Evolutionary conservation across 2,113 vertebrate species (phyloP).

Genomic region (Cepphus grylle): DNA sequence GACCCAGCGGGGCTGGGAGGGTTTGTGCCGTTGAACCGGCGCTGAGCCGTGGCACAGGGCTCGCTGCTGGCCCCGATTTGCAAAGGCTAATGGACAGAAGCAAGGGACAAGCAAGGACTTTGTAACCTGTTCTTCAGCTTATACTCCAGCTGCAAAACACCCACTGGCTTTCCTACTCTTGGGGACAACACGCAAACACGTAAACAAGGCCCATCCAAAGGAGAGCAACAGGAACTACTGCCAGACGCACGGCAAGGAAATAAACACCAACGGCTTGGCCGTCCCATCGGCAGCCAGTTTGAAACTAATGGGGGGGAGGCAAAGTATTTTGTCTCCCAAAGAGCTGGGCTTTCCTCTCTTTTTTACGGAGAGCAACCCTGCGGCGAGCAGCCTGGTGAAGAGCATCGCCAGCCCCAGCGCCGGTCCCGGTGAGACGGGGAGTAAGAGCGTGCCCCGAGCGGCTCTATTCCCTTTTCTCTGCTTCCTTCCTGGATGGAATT

Average conservation of each 20-base stretch:
- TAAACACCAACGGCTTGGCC: not conserved
- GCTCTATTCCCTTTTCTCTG: not conserved
- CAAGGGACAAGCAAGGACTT: not conserved
- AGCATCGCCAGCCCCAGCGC: not conserved
- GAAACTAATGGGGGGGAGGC: rapidly evolving
- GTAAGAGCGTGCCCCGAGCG: not conserved
- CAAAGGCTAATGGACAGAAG: not conserved
- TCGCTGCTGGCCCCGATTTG: no score
- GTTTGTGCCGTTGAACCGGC: no score
- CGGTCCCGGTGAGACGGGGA: rapidly evolving
- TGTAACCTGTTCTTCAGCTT: not conserved
- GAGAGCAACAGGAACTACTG: not conserved
- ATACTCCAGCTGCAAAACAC: not conserved
- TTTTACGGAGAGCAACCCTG: rapidly evolving
- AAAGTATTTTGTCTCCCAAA: not conserved
- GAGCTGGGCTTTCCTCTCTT: not conserved
- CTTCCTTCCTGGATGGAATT: slow-evolving; percentile 45
- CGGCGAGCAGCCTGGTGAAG: not conserved
- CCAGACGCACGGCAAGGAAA: rapidly evolving
- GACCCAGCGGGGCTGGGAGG: not conserved
- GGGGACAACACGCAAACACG: not conserved
- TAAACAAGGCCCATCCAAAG: not conserved
- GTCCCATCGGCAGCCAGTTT: not conserved
- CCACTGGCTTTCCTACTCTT: not conserved
- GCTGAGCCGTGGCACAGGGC: not conserved